Evolutionary conservation across 2,888 invertebrate genomes (phyloP), one percentile per base, ranked within the genome.

Genomic region (Imbricaverruca yamaguchii): DNA sequence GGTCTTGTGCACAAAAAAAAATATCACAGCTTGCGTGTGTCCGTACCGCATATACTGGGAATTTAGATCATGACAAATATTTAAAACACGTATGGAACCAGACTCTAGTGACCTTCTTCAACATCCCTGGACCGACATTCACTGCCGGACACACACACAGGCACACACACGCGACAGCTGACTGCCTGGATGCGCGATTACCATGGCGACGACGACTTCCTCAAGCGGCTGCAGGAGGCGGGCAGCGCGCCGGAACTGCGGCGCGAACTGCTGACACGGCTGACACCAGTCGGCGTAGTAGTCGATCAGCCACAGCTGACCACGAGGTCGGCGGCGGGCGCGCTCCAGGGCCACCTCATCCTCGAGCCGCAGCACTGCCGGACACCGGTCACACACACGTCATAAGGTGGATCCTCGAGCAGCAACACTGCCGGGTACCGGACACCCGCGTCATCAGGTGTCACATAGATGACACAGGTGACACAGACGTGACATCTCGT

Each of bases 251-350:
- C 91, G 89, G 90, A 91, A 93, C 84, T 92, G 90, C 0, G 92
- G 91, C 15, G 90, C 89, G 83, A 93, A 87, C 85, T 91, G 90
- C 85, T 91, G 91, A 86, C 93, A 93, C 0, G 92, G 92, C 4
- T 91, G 91, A 87, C 93, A 93, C 92, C 92, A 93, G 0, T 92
- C 91, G 18, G 92, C 92, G 86, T 89, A 93, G 87, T 91, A 93
- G 87, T 92, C 92, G 6, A 93, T 90, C 55, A 92, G 86, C 92
- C 92, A 93, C 9, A 92, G 86, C 82, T 90, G 89, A 80, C 89
- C 88, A 13, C 86, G 85, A 2, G 88, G 87, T 85, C 91, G 91
- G 56, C 89, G 87, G 21, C 87, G 86, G 59, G 93, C 88, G 39
- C 85, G 86, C 39, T 87, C 84, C 74, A 90, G 86, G 85, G 92